Base-by-base conservation (phyloP, 2,113 vertebrate genomes). In the Alosa alosa region DNA sequence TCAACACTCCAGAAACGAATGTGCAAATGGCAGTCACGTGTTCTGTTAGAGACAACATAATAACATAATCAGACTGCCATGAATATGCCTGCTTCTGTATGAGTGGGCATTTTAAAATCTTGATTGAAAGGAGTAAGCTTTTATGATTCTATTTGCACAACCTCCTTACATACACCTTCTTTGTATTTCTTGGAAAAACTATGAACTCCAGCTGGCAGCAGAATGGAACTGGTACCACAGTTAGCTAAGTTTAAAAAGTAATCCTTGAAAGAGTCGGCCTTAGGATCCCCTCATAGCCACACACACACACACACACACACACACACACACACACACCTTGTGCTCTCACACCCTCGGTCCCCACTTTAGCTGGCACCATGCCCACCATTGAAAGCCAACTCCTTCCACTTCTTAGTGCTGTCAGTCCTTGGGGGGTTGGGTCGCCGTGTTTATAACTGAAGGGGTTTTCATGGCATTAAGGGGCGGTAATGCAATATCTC, bases 401-500 rank as follows among this genome's bases (percentile, higher is more conserved):
- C 89, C 84, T 86, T 90, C 49, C 87, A 87, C 89, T 89, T 90
- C 90, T 64, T 89, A 86, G 83, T 89, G 86, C 45, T 60, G 57
- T 44, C 87, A 87, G 86, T 68, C 82, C 75, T 86, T 86, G 86
- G 89, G 86, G 83, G 86, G 88, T 88, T 93, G 92, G 91, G 88
- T 86, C 93, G 89, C 88, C 90, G 91, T 93, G 89, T 90, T 89
- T 87, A 93, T 90, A 92, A 91, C 81, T 36, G 81, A 83, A 60
- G 89, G 91, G 88, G 84, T 89, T 91, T 92, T 92, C 86, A 89
- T 86, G 90, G 91, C 89, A 87, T 92, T 92, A 92, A 89, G 90
- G 89, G 86, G 84, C 86, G 83, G 93, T 93, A 94, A 94, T 86
- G 90, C 83, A 90, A 94, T 92, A 92, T 91, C 86, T 85, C 46